A percentile compares a stretch with the other conserved stretches of the same genome.
Conservation (phyloP, 2,888 invertebrate genomes). For the Corythucha ciliata region DNA sequence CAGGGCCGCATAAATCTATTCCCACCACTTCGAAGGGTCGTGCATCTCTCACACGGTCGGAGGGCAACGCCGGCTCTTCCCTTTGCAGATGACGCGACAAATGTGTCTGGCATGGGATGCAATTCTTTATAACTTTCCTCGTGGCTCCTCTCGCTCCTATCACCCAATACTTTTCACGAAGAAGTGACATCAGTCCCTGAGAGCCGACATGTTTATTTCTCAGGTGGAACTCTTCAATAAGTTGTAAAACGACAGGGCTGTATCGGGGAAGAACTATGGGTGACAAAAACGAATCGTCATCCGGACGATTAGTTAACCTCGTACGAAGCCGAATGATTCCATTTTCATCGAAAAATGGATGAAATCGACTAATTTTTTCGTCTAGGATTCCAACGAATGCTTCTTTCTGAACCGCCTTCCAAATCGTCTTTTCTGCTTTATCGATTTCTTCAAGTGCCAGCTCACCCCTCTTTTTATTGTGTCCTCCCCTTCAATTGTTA, state of each 20-base stretch:
- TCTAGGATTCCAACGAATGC: background rate
- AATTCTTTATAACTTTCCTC: background rate
- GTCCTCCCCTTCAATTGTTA: too few species aligned
- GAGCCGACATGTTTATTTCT: background rate
- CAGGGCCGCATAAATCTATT: conserved; percentile 40
- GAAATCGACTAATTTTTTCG: background rate
- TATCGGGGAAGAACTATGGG: background rate
- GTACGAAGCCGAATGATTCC: too few species aligned
- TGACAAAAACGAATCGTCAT: too few species aligned
- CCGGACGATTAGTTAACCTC: too few species aligned
- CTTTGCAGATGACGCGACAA: background rate
- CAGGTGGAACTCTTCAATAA: background rate
- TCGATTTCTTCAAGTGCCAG: background rate
- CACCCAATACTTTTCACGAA: background rate
- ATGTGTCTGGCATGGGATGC: background rate
- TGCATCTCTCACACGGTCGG: conserved; percentile 34
- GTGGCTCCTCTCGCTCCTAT: background rate
- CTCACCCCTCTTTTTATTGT: too few species aligned
- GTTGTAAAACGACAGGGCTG: background rate
- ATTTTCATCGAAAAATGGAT: background rate
- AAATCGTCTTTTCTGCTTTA: background rate
- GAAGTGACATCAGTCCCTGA: background rate
- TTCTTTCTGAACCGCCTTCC: background rate
- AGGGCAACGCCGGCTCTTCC: background rate
- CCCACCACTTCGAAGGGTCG: conserved; percentile 38